Base-by-base conservation (phyloP, 2,888 invertebrate species). In the Mimachlamys varia region DNA sequence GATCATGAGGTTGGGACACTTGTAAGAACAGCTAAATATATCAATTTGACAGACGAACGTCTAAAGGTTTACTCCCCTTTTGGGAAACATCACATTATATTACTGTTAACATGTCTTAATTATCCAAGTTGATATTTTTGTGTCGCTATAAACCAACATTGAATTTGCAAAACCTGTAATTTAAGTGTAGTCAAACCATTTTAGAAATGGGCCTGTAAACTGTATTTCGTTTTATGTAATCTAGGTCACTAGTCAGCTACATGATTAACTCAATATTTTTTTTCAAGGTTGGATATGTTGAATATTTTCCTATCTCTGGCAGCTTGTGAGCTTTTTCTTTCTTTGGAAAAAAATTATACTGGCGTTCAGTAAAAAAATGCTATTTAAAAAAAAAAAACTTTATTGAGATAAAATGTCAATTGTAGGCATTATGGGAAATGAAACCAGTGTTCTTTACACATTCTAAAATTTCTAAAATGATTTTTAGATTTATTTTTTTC, bases 61-160 rank as follows among this genome's bases (percentile, higher is more conserved):
- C 44, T 44, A 44, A 44, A 22, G 22, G n/a, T 22, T 76, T 76
- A 76, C 76, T 76, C 76, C 76, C 33, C 33, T 76, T 76, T 76
- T 62, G 22, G 44, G 62, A 62, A 62, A 76, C 33, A 33, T 76
- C 76, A 76, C 76, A 76, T 27, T 76, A 76, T 76, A 76, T 76
- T 10, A 33, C 76, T 76, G 76, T 76, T 76, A 13, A 76, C 44
- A 76, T 76, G 76, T 76, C 33, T 27, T 33, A 27, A 76, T n/a
- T 76, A 76, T 76, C 76, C 76, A 76, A 76, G 76, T 76, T 76
- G 76, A 76, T 76, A 27, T 76, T 76, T 44, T 76, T 76, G 76
- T 33, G 27, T 76, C 76, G 33, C 76, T 76, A 33, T 76, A 76
- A 76, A 76, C 76, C 76, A 76, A 76, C 33, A 27, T 76, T 76